Base-by-base conservation (phyloP, 2,113 vertebrate genomes). In the Lepus europaeus region DNA sequence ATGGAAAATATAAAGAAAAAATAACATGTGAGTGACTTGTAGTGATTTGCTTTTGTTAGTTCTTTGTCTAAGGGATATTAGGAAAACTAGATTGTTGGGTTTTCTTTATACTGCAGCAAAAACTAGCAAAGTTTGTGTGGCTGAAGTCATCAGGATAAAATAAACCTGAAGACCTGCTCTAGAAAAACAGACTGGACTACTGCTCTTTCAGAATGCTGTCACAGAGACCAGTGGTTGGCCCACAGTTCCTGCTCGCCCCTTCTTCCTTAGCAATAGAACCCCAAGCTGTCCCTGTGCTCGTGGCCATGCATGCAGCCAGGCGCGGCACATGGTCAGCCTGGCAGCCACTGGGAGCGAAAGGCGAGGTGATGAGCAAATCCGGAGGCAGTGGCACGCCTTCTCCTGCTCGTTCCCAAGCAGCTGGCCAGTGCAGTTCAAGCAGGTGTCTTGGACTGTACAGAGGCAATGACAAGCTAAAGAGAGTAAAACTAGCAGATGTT, bases 131-230 rank as follows among this genome's bases (percentile, higher is more conserved):
- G 63, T 68, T 39, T 59, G 89, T 53, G 72, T 56, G 90, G 66
- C 49, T 88, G 39, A 87, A 74, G 29, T 84, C 66, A 95, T 78
- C 36, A 79, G 53, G 78, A 72, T 82, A 90, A 90, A 63, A 90
- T 68, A 72, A 83, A 63, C 27, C 49, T 61, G 61, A 72, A 93
- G 9, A 88, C 23, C 3, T 64, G n/a, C 36, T 87, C 77, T 0
- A 86, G 74, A 87, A 92, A 92, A 36, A 31, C 27, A 82, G 66
- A 3, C n/a, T 31, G 59, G 16, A 76, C 25, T 27, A 80, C 17
- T 49, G 17, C 39, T 79, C 53, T 91, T 94, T 84, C 39, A 76
- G 93, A 87, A 77, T 51, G n/a, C 51, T 61, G 70, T 51, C 96
- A 68, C 31, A 78, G 63, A 53, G 23, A 68, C 61, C 13, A 70